These are phyloP conservation scores for Paguma larvata DNA, from an alignment of 2,797 vertebrate species.

Conservation along the genomic window DNA sequence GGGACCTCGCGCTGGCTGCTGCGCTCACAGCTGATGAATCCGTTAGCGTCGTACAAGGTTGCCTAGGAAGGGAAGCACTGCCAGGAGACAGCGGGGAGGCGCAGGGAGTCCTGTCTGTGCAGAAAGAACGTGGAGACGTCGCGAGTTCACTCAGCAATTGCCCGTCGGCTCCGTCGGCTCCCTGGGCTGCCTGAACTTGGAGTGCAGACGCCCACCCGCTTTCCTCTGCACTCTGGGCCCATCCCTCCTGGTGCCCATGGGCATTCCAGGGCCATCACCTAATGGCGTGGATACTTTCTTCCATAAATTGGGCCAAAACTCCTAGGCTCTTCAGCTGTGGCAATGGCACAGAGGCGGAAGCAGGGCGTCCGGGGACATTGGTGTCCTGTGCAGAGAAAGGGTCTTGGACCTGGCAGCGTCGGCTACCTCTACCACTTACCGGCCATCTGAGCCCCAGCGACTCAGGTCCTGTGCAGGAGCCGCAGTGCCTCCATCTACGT, in stretches of 20 bases:
- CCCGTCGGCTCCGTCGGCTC: accelerated
- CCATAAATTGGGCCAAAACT: neutral
- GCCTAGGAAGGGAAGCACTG: neutral
- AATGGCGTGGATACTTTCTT: neutral
- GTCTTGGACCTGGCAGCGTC: neutral
- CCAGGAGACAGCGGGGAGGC: neutral
- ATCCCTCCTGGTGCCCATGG: accelerated
- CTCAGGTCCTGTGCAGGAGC: accelerated
- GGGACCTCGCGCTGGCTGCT: accelerated
- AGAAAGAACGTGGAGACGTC: accelerated
- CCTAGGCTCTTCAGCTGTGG: neutral
- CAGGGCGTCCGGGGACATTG: accelerated
- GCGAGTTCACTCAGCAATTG: no score
- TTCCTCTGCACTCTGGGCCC: accelerated
- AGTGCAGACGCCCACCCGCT: neutral
- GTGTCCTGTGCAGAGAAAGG: no score
- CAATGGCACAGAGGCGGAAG: neutral
- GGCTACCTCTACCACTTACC: neutral
- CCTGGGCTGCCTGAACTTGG: neutral
- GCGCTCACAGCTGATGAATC: accelerated
- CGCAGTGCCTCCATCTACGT: accelerated
- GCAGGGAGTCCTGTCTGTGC: neutral
- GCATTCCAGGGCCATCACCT: neutral
- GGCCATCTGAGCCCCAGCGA: accelerated
- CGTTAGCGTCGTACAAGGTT: neutral